A percentile compares a stretch with the other conserved stretches of the same genome.
Conservation (phyloP, 2,888 invertebrate genomes). For the Chaetogeoica ovagalla region DNA sequence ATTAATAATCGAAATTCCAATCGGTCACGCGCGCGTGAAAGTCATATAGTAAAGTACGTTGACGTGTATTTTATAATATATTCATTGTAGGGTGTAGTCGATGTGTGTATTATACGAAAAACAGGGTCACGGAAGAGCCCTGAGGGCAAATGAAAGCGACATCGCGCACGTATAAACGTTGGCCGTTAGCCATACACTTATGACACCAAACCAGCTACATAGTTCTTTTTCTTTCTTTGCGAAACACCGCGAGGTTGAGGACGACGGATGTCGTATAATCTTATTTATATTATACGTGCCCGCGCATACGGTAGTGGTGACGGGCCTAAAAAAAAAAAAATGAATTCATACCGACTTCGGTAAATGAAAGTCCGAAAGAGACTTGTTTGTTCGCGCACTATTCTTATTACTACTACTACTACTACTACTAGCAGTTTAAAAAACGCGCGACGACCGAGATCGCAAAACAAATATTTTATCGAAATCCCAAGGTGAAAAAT, state of each 20-base stretch:
- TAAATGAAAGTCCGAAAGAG: conserved; percentile 1
- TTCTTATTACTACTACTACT: too few relatives aligned
- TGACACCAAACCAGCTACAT: background rate
- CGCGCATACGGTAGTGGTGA: too few relatives aligned
- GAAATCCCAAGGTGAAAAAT: background rate
- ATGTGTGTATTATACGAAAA: conserved; percentile 23
- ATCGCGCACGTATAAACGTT: conserved; percentile 4
- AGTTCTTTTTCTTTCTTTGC: background rate
- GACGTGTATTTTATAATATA: background rate
- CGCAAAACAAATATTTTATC: background rate
- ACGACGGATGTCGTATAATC: background rate
- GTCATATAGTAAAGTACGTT: conserved; percentile 8
- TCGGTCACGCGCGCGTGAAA: conserved; percentile 34
- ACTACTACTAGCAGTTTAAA: too few relatives aligned
- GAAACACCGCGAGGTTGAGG: conserved; percentile 36
- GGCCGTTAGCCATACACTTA: conserved; percentile 27
- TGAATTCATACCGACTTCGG: background rate
- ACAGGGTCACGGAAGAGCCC: conserved; percentile 46
- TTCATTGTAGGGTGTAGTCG: conserved; percentile 35
- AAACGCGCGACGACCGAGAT: too few relatives aligned
- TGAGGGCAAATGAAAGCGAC: conserved; percentile 48
- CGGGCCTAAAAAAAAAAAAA: background rate
- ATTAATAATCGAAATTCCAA: conserved; percentile 6
- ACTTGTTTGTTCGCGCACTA: background rate
- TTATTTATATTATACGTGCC: background rate